Evolutionary conservation across 1,140 invertebrate species (phyloP), one percentile per base, ranked within the genome.

Genomic region (Diorhabda sublineata): DNA sequence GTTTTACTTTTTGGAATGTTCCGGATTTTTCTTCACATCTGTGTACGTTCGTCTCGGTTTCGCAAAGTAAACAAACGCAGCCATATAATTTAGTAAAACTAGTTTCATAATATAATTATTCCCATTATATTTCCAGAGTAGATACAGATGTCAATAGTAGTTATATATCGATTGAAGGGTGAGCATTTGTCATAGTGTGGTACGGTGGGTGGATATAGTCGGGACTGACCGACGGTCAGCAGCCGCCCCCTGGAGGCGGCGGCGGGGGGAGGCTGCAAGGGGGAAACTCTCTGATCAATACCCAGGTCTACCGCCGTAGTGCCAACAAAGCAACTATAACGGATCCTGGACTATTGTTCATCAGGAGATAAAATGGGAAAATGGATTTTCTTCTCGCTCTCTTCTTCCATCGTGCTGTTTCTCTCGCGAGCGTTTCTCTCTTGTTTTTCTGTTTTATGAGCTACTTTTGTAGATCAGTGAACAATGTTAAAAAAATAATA

Each of bases 311-410:
- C 78, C 79, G 77, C 78, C 77, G 77, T 77, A 81, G 78, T 81
- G 79, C 79, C 76, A 81, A 81, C 79, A 81, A 81, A 81, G 79
- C 79, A 81, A 81, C 79, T 81, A 81, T 81, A 81, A 79, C 79
- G 78, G 78, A 81, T 81, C 79, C 78, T 80, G 77, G 77, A 77
- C 78, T 79, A 81, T 81, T 81, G 79, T 81, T 81, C 79, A 81
- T 81, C 78, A 77, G 77, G 77, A 81, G 78, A 79, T 81, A 80
- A 80, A 80, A 81, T 79, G 79, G 78, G 79, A 79, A 81, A 78
- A 76, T 80, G 79, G 77, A 80, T 80, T 79, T 77, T 76, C 73
- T 72, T 64, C 70, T 57, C 67, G 67, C 70, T 71, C 57, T 64
- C 69, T 71, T 72, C 66, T 60, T 62, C 60, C 69, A 11, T 8